A percentile compares a stretch with the other conserved stretches of the same genome.
Evolutionary conservation across 2,888 invertebrate species (phyloP).

Genomic region (Timema podura): DNA sequence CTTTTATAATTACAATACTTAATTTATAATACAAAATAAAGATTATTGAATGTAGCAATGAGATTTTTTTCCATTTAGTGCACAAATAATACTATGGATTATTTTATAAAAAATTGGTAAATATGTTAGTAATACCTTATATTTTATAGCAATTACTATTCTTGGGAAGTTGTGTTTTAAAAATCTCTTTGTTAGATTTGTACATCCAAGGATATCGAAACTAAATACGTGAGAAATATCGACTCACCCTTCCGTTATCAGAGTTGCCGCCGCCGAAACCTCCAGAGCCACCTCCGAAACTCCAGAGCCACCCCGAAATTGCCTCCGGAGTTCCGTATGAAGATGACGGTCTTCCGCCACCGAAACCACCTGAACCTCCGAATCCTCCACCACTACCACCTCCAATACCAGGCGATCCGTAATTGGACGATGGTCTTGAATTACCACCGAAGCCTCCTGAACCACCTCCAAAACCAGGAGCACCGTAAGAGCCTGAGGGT

Average conservation of each 20-base stretch:
- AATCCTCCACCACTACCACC: conserved; percentile 26
- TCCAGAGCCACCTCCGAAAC: conserved; percentile 18
- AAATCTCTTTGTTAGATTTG: background rate
- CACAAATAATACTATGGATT: too few relatives aligned
- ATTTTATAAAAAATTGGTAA: too few relatives aligned
- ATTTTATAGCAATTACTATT: too few relatives aligned
- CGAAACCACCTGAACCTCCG: conserved; percentile 16
- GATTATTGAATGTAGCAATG: too few relatives aligned
- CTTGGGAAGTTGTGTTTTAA: too few relatives aligned
- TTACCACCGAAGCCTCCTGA: conserved; percentile 16
- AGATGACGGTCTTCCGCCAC: conserved; percentile 1
- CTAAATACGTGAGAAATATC: background rate
- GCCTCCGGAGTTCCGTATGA: background rate
- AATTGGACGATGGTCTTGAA: conserved; percentile 18
- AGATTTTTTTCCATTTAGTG: too few relatives aligned
- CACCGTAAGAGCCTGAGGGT: conserved; percentile 25
- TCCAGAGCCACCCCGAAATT: conserved; percentile 14
- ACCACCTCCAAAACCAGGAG: conserved; percentile 26
- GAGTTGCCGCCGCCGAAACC: conserved; percentile 16
- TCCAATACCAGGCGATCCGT: conserved; percentile 23
- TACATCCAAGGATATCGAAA: background rate
- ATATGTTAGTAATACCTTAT: too few relatives aligned
- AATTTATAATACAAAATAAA: too few relatives aligned
- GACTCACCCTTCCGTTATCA: conserved; percentile 4
- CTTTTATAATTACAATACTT: too few relatives aligned